Evolutionary conservation across 2,113 vertebrate species (phyloP).

Genomic region (Heliornis fulica): DNA sequence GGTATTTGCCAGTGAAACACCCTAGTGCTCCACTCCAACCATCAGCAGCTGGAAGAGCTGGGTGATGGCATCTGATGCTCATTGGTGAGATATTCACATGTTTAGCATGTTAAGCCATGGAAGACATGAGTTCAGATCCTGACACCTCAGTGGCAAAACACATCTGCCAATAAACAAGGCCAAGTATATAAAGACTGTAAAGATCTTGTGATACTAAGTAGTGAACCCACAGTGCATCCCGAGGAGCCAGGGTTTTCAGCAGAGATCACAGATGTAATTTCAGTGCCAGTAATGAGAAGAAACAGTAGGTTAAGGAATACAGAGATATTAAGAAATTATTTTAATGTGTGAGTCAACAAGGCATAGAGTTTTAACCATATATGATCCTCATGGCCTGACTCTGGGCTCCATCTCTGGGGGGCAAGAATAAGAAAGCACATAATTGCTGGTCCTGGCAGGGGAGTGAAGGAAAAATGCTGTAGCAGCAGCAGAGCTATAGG

Average conservation of each 20-base stretch:
- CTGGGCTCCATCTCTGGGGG: neutral
- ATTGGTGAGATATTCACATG: neutral
- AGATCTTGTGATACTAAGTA: neutral
- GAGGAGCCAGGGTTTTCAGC: neutral
- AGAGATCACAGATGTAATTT: neutral
- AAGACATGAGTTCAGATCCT: neutral
- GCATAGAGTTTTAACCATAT: neutral
- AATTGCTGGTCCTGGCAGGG: neutral
- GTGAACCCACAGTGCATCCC: neutral
- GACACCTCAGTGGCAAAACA: neutral
- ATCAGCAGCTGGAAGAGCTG: neutral
- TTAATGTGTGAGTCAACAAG: neutral
- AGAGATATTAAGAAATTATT: neutral
- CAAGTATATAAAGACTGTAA: neutral
- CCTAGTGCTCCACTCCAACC: neutral
- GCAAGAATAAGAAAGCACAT: neutral
- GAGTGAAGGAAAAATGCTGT: neutral
- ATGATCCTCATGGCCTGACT: neutral
- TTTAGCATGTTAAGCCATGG: neutral
- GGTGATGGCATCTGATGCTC: neutral
- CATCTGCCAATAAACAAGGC: neutral
- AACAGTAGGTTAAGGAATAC: neutral
- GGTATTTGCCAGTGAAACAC: neutral
- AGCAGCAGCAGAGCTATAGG: neutral
- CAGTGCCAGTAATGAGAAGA: conserved; percentile 6